Percentiles rank a stretch among this genome's conserved stretches.
Conservation (phyloP, 2,888 invertebrate species). For the Hylaea fasciaria region DNA sequence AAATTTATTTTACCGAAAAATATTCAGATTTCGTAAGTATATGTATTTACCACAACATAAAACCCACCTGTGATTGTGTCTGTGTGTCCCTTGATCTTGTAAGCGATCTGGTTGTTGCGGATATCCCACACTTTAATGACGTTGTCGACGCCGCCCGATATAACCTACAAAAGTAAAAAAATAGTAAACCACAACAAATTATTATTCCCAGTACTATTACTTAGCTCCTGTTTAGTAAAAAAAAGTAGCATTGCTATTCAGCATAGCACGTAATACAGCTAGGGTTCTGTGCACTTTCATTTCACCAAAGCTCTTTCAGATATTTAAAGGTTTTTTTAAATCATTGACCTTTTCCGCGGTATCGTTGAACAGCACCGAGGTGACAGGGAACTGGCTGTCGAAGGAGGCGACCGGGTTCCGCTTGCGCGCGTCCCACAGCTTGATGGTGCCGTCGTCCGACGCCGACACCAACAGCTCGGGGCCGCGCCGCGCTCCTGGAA, state of each 20-base stretch:
- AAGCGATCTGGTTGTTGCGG: slow-evolving; percentile 93
- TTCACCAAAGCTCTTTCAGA: no score
- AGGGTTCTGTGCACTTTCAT: no score
- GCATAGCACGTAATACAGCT: no score
- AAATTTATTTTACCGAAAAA: no score
- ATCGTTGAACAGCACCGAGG: slow-evolving; percentile 96
- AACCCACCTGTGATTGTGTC: slow-evolving; percentile 94
- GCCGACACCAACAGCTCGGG: slow-evolving; percentile 96
- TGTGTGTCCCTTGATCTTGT: slow-evolving; percentile 95
- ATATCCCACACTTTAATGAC: slow-evolving; percentile 99
- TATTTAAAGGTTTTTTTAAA: no score
- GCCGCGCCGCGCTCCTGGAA: slow-evolving; percentile 91
- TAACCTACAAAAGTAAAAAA: slow-evolving; percentile 13
- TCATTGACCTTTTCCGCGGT: slow-evolving; percentile 97
- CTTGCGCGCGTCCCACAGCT: slow-evolving; percentile 96
- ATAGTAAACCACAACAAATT: no score
- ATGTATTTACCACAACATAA: no score
- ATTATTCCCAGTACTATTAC: no score
- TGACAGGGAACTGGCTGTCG: slow-evolving; percentile 91
- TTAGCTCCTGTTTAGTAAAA: no score
- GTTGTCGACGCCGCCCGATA: slow-evolving; percentile 98
- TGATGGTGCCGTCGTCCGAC: slow-evolving; percentile 97
- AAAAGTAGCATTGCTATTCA: no score
- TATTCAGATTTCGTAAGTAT: no score
- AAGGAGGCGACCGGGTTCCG: slow-evolving; percentile 90